Evolutionary conservation across 1,140 invertebrate species (phyloP).

Genomic region (Drosophila bocqueti): DNA sequence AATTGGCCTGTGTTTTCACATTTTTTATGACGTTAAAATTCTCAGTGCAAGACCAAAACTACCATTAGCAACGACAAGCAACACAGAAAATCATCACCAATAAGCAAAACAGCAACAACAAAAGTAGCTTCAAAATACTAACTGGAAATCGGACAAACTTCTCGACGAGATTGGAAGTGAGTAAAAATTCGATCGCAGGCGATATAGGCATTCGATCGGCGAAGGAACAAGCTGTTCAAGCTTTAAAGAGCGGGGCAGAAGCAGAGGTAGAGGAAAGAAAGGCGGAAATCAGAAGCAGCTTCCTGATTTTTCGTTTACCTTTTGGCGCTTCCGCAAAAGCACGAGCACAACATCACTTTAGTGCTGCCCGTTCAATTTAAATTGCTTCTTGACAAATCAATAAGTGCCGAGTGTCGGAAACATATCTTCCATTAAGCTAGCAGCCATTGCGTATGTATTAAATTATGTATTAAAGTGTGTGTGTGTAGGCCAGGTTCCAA

Average conservation of each 20-base stretch:
- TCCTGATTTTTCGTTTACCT: conserved; percentile 63
- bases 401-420: conserved; percentile 55
- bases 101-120: conserved; percentile 20
- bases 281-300: conserved; percentile 62
- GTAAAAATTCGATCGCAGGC: conserved; percentile 32
- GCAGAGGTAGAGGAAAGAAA: conserved; percentile 42
- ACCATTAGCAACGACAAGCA: conserved; percentile 25
- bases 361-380: conserved; percentile 25
- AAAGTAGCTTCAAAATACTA: conserved; percentile 15
- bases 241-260: not conserved
- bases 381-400: conserved; percentile 75
- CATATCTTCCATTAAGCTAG: conserved; percentile 13
- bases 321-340: conserved; percentile 57
- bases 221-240: not conserved
- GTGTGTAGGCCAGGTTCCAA: conserved; percentile 39
- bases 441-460: not conserved
- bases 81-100: conserved; percentile 7
- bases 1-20: conserved; percentile 66
- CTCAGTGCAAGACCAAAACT: conserved; percentile 61
- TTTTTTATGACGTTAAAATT: conserved; percentile 66
- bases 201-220: conserved; percentile 15
- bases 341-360: conserved; percentile 17
- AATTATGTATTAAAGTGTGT: not conserved
- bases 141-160: conserved; percentile 13
- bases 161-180: conserved; percentile 53